Conservation (phyloP, 2,888 invertebrate genomes). For the Lasioglossum villosulum region DNA sequence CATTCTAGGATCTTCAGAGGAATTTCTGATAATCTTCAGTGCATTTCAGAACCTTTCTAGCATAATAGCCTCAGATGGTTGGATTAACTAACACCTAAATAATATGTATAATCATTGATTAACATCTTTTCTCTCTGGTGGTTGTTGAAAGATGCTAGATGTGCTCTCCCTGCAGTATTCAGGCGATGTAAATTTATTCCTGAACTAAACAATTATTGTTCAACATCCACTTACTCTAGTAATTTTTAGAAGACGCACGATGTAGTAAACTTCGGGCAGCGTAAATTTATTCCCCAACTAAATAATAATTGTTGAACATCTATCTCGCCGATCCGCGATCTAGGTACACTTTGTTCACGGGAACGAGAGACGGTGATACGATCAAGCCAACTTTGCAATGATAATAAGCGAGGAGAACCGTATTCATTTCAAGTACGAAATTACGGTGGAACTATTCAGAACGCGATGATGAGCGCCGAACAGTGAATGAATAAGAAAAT, state of each 20-base stretch:
- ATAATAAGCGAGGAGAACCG: background rate
- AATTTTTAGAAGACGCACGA: too few relatives aligned
- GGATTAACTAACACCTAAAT: too few relatives aligned
- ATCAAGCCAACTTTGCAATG: background rate
- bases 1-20: too few relatives aligned
- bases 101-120: background rate
- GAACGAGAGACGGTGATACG: conserved; percentile 6
- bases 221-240: too few relatives aligned
- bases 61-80: background rate
- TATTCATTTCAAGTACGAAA: background rate
- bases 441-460: background rate
- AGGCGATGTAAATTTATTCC: background rate
- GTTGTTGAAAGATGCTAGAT: background rate
- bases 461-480: background rate
- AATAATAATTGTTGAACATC: conserved; percentile 1
- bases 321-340: background rate
- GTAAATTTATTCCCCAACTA: background rate
- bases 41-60: background rate
- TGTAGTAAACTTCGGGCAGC: background rate
- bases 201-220: background rate
- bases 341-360: background rate
- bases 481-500: conserved; percentile 11
- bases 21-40: background rate
- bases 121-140: background rate
- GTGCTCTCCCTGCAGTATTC: background rate